These are phyloP conservation scores for Anabacerthia variegaticeps DNA, from an alignment of 2,797 vertebrate genomes.

Conservation along the genomic window DNA sequence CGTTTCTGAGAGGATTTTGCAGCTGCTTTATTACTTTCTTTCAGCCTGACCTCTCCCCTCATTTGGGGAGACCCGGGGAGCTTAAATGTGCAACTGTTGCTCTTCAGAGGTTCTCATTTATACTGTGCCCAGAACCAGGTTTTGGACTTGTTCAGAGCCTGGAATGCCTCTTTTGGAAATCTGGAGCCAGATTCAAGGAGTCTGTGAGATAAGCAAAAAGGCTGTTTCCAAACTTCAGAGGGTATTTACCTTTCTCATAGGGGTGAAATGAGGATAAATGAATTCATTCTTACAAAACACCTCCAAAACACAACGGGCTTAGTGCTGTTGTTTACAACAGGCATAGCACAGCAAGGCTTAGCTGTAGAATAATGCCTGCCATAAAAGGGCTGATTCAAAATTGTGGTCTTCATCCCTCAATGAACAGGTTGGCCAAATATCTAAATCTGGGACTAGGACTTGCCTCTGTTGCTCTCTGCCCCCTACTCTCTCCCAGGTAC, in stretches of 20 bases:
- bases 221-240: neutral
- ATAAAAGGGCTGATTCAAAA: neutral
- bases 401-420: neutral
- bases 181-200: conserved; percentile 13
- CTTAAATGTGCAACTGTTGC: neutral
- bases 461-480: neutral
- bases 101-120: neutral
- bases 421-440: neutral
- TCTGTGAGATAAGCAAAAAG: conserved; percentile 34
- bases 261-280: neutral
- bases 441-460: neutral
- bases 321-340: neutral
- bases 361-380: neutral
- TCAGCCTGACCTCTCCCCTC: neutral
- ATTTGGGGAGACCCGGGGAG: neutral
- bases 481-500: neutral
- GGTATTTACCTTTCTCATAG: conserved; percentile 21
- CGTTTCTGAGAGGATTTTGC: neutral
- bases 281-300: neutral
- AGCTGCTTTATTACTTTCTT: neutral
- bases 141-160: neutral
- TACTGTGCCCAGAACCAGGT: neutral
- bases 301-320: neutral
- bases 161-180: neutral
- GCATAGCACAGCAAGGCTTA: neutral